These are phyloP conservation scores for Ctena decussata DNA, from an alignment of 2,888 invertebrate genomes.

Conservation along the genomic window DNA sequence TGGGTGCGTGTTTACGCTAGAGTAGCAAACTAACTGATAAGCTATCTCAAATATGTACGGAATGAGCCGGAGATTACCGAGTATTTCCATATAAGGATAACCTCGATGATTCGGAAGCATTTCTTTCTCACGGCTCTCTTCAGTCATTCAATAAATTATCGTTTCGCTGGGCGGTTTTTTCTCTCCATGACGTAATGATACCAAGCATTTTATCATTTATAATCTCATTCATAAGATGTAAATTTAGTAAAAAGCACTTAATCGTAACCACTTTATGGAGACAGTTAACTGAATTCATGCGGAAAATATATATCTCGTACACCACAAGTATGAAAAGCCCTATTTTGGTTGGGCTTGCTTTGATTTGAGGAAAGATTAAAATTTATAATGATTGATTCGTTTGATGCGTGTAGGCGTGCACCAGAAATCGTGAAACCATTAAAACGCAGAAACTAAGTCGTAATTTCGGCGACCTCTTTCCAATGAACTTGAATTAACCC, in stretches of 20 bases:
- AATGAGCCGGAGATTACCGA: conserved; percentile 44
- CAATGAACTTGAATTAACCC: no score
- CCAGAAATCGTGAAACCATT: no score
- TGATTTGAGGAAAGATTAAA: background rate
- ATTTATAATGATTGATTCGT: background rate
- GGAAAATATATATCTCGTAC: background rate
- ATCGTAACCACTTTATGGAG: background rate
- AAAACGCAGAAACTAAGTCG: no score
- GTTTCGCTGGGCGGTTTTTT: background rate
- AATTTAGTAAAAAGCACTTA: background rate
- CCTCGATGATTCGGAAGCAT: background rate
- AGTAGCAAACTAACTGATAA: conserved; percentile 5
- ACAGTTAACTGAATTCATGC: background rate
- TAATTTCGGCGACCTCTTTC: no score
- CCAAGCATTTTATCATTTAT: background rate
- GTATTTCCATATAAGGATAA: conserved; percentile 36
- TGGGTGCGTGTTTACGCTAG: background rate
- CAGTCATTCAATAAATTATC: background rate
- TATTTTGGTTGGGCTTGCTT: background rate
- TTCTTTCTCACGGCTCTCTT: conserved; percentile 6
- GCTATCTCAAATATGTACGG: conserved; percentile 1
- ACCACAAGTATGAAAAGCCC: background rate
- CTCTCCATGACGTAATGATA: background rate
- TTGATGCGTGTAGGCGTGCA: background rate
- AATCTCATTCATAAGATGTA: background rate